Conservation (phyloP, 2,797 vertebrate species). For the Danio aesculapii region DNA sequence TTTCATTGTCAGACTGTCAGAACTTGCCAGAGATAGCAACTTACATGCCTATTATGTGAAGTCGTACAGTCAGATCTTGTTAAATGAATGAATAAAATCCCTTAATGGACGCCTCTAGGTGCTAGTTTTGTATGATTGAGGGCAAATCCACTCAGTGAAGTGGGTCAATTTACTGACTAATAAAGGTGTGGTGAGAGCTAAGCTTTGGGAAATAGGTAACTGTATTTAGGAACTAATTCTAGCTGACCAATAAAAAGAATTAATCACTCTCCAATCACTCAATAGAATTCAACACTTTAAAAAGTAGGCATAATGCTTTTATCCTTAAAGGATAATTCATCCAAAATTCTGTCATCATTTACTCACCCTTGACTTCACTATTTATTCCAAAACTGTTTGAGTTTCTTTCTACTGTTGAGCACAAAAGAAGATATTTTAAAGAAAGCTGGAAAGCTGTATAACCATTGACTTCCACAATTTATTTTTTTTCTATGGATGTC, state of each 20-base stretch:
- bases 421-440: too few species aligned
- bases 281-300: background rate
- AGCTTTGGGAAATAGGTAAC: background rate
- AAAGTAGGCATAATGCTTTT: background rate
- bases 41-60: constrained; percentile 29
- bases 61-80: constrained; percentile 16
- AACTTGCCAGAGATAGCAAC: constrained; percentile 42
- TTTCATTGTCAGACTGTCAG: constrained; percentile 42
- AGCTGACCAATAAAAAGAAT: background rate
- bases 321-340: too few species aligned
- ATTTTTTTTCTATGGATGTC: too few species aligned
- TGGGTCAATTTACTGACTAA: background rate
- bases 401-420: too few species aligned
- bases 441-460: too few species aligned
- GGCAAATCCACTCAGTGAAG: background rate
- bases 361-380: too few species aligned
- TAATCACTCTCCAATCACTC: background rate
- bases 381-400: too few species aligned
- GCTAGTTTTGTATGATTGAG: constrained; percentile 12
- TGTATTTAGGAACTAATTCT: background rate
- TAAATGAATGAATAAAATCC: constrained; percentile 37
- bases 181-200: constrained; percentile 13
- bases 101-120: constrained; percentile 39
- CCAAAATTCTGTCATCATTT: too few species aligned
- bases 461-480: too few species aligned